Evolutionary conservation across 1,140 invertebrate genomes (phyloP).

Genomic region (silkworm (Bombyx mori)): ASM3026992v2 NC_085126.1:12487001-12487500

Average conservation of each 20-base stretch:
- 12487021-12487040: too few species aligned
- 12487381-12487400: not conserved
- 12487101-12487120: too few species aligned
- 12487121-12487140: too few species aligned
- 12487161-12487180: not conserved
- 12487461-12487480: too few species aligned
- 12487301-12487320: slow-evolving; percentile 86
- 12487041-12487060: too few species aligned
- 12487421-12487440: too few species aligned
- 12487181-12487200: slow-evolving; percentile 88
- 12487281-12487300: slow-evolving; percentile 84
- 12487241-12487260: slow-evolving; percentile 79
- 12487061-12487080: too few species aligned
- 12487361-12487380: not conserved
- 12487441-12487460: too few species aligned
- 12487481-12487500: too few species aligned
- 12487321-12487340: slow-evolving; percentile 85
- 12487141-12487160: too few species aligned
- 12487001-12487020: too few species aligned
- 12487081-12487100: too few species aligned
- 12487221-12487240: slow-evolving; percentile 81
- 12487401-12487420: not conserved
- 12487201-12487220: slow-evolving; percentile 81
- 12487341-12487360: not conserved
- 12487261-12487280: slow-evolving; percentile 80